Evolutionary conservation across 2,113 vertebrate species (phyloP).

Genomic region (Pachyramphus minor): DNA sequence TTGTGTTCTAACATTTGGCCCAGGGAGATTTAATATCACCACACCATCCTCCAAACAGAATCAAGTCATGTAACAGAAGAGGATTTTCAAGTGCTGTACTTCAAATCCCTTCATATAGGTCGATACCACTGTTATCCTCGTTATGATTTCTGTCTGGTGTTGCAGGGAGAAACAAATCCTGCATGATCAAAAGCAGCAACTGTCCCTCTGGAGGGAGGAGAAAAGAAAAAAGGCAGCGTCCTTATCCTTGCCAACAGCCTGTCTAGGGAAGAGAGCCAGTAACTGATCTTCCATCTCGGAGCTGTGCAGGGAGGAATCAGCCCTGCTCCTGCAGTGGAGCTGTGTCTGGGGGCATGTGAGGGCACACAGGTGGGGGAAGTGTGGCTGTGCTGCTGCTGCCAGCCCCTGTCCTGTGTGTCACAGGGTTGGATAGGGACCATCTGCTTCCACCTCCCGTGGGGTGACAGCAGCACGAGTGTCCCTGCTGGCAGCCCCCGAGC

Average conservation of each 20-base stretch:
- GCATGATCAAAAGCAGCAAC: not conserved
- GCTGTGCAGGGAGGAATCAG: not conserved
- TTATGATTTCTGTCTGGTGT: not conserved
- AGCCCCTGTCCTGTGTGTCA: not conserved
- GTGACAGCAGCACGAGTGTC: accelerated
- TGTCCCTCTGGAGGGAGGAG: not conserved
- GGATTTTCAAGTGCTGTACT: constrained; percentile 15
- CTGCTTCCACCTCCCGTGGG: not conserved
- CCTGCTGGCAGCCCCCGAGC: accelerated
- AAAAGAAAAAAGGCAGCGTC: not conserved
- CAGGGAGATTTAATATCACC: not conserved
- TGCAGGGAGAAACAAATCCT: not conserved
- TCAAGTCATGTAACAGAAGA: not conserved
- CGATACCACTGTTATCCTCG: not conserved
- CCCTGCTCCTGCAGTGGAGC: not conserved
- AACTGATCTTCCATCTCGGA: not conserved
- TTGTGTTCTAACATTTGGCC: not conserved
- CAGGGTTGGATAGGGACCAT: not conserved
- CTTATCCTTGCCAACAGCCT: not conserved
- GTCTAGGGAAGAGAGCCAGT: not conserved
- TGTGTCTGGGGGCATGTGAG: not conserved
- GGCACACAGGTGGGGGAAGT: not conserved
- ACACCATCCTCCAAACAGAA: not conserved
- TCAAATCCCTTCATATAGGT: not conserved
- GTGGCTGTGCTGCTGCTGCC: not conserved